Conservation (phyloP, 2,797 vertebrate species). For the Tangara arthus region DNA sequence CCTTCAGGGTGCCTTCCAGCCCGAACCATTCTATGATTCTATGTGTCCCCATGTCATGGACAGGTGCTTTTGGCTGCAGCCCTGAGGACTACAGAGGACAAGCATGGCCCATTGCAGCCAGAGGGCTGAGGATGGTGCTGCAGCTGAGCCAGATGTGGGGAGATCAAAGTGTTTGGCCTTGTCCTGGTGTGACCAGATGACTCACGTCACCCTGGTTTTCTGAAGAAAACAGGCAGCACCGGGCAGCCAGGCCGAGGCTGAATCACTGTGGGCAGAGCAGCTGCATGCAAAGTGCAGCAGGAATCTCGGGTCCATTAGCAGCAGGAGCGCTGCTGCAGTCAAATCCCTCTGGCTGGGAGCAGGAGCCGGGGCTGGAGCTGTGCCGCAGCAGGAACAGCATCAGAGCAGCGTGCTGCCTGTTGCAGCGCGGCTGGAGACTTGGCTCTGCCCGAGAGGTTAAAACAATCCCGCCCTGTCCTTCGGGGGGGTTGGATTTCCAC, state of each 20-base stretch:
- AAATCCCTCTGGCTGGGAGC: background rate
- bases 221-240: background rate
- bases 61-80: background rate
- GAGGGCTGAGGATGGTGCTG: accelerated
- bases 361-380: background rate
- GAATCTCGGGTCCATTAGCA: accelerated
- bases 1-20: background rate
- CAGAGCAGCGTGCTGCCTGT: background rate
- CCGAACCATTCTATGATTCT: background rate
- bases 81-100: background rate
- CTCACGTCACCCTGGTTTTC: background rate
- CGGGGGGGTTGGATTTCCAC: background rate
- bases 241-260: background rate
- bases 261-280: background rate
- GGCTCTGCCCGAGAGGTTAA: background rate
- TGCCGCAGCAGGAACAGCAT: background rate
- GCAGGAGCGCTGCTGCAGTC: accelerated
- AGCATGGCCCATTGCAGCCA: accelerated
- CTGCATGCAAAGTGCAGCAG: background rate
- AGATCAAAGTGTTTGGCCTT: background rate
- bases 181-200: background rate
- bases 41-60: accelerated
- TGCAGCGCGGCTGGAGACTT: background rate
- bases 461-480: conserved; percentile 18
- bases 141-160: background rate